These are phyloP conservation scores for Agrilus biguttatus DNA, from an alignment of 2,888 invertebrate species.

Conservation along the genomic window DNA sequence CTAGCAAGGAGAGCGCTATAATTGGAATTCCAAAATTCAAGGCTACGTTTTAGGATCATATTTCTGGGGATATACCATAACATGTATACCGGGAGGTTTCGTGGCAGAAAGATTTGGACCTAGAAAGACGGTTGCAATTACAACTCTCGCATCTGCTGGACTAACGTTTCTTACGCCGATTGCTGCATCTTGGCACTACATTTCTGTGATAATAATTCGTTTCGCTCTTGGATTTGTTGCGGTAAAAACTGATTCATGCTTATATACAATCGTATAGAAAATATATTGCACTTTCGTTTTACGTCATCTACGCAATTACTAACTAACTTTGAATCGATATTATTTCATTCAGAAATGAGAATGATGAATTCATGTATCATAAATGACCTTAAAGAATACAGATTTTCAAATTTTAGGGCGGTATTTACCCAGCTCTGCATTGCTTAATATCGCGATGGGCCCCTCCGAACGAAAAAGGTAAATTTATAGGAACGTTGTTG, in stretches of 20 bases:
- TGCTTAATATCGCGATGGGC: conserved; percentile 31
- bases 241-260: conserved; percentile 31
- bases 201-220: conserved; percentile 40
- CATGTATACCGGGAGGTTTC: conserved; percentile 49
- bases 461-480: conserved; percentile 34
- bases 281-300: not conserved
- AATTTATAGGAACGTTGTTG: conserved; percentile 34
- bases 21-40: conserved; percentile 47
- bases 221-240: conserved; percentile 47
- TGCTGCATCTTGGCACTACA: conserved; percentile 41
- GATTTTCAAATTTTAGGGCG: conserved; percentile 20
- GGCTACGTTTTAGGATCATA: conserved; percentile 50
- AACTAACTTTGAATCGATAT: not conserved
- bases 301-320: not conserved
- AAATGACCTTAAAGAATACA: not conserved
- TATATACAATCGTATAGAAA: not conserved
- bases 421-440: conserved; percentile 25
- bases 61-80: conserved; percentile 55
- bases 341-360: not conserved
- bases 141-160: conserved; percentile 35
- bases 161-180: conserved; percentile 46
- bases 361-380: too few relatives aligned
- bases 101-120: conserved; percentile 51
- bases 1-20: conserved; percentile 35
- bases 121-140: conserved; percentile 41